Base-by-base conservation (phyloP, 1,140 invertebrate species). In the Psix sp. region DNA sequence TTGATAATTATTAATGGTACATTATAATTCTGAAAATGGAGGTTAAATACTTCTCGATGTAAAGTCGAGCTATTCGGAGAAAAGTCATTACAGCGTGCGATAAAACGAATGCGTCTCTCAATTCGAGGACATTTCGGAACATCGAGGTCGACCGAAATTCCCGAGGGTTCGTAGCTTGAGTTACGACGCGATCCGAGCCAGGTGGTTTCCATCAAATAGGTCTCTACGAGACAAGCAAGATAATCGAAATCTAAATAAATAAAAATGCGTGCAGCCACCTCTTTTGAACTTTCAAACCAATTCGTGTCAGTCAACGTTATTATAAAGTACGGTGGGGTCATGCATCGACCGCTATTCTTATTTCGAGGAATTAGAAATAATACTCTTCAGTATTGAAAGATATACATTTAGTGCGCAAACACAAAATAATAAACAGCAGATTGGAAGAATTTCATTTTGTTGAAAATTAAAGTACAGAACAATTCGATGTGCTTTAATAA, bases 161-260 rank as follows among this genome's bases (percentile, higher is more conserved):
- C 75, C 75, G 68, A 73, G 77, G 79, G 77, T 62, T 78, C 49
- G 36, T 51, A 35, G 65, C 60, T 63, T 81, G 79, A 80, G 77
- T 79, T 79, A 80, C 77, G 76, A 57, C 62, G 68, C 76, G 79
- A 78, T 77, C 78, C 74, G 74, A 57, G 43, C 77, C 77, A 81
- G 81, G 79, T 79, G 77, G 80, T 80, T 79, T 77, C 70, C 74
- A 74, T 80, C 77, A 79, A 78, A 74, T 75, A 56, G 74, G 71
- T 76, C 74, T 76, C 75, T 71, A 56, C 46, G 66, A 75, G 76
- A 78, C 79, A 52, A 66, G 56, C 74, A 76, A 78, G 80, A 82
- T 84, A 82, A 84, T 82, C 80, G 77, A 84, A 82, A 72, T 78
- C 76, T 78, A 77, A 82, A 84, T 80, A 82, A 83, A 80, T 80